Conservation (phyloP, 2,113 vertebrate species). For the Ranitomeya imitator region DNA sequence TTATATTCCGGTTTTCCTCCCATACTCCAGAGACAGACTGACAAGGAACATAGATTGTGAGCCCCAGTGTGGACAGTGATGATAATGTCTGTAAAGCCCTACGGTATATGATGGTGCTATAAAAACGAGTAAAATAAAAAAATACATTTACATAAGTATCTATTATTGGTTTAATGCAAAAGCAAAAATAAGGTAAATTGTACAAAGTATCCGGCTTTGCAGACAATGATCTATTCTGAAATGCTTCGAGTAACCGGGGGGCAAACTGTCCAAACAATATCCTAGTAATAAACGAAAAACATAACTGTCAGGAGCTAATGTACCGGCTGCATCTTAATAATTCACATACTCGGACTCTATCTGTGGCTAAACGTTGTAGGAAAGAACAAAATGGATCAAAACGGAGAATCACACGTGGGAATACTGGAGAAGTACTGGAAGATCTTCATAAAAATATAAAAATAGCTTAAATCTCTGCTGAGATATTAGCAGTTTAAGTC, state of each 20-base stretch:
- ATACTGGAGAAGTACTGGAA: background rate
- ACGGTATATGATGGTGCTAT: background rate
- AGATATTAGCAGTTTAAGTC: background rate
- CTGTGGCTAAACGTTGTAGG: background rate
- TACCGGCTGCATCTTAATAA: slow-evolving; percentile 16
- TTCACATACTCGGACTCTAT: background rate
- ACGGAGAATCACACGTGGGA: background rate
- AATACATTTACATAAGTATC: too few species aligned
- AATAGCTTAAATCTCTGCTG: background rate
- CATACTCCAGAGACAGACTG: too few species aligned
- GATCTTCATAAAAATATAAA: background rate
- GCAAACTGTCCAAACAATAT: slow-evolving; percentile 37
- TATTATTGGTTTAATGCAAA: background rate
- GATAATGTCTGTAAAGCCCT: too few species aligned
- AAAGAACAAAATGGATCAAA: background rate
- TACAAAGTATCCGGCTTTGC: background rate
- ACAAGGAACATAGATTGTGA: too few species aligned
- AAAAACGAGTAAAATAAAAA: background rate
- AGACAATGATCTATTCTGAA: slow-evolving; percentile 46
- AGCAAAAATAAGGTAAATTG: background rate
- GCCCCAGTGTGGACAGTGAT: too few species aligned
- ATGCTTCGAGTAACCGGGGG: slow-evolving; percentile 23
- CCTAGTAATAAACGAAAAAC: background rate
- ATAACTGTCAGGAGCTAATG: slow-evolving; percentile 40
- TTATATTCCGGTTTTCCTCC: too few species aligned